Evolutionary conservation across 2,113 vertebrate genomes (phyloP), one percentile per base, ranked within the genome.

Genomic region (Colius striatus): DNA sequence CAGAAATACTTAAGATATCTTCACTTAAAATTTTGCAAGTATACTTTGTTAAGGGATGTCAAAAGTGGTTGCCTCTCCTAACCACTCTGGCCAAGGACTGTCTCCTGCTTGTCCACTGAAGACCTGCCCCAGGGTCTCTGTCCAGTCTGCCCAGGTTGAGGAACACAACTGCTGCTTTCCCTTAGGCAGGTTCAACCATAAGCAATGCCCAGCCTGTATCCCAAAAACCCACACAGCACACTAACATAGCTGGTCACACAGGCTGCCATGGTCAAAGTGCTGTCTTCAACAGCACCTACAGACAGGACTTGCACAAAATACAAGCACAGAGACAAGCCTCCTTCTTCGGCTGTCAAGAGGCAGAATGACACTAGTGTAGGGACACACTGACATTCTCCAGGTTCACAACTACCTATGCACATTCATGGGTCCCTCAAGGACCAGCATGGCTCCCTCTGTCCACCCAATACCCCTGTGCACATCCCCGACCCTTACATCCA

Each of bases 141-240:
- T n/a, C n/a, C n/a, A n/a, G n/a, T 30, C 47, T 50, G 47, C 23
- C 15, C 25, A 48, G 26, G 38, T 30, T 16, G 13, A 68, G 8
- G 32, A 25, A 34, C 38, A 29, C 1, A 0, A 20, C 50, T 50
- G 9, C 19, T 1, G 1, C 55, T 63, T 22, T 57, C 16, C 51
- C 50, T 50, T 34, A 20, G 13, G 29, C 25, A 36, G 29, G 34
- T 55, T 92, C 34, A 67, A 48, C 13, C 8, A 48, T 17, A 6
- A 77, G 53, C n/a, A 53, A 47, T 47, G 29, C 20, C 38, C 25
- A 61, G 38, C 25, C 23, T 1, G 1, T 32, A 27, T 5, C 27
- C 30, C 30, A 61, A 26, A 10, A 22, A 25, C 18, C 22, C 30
- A 63, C 20, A 30, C 4, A 16, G 26, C 18, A 48, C 16, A 22